Evolutionary conservation across 2,113 vertebrate species (phyloP).

Genomic region (Nipponia nippon): DNA sequence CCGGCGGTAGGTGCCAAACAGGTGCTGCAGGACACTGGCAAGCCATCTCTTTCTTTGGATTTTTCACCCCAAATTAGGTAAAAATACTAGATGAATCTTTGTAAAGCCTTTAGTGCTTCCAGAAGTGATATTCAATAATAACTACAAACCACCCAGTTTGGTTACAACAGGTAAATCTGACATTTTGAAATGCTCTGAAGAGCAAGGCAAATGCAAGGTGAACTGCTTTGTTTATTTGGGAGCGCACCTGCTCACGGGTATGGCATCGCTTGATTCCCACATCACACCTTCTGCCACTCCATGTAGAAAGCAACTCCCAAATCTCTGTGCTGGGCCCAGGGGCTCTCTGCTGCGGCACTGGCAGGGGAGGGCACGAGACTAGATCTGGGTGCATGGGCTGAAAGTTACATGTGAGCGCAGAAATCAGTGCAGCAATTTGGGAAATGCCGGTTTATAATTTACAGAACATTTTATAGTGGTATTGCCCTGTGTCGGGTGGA

Average conservation of each 20-base stretch:
- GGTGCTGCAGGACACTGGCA: neutral
- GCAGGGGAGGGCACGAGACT: neutral
- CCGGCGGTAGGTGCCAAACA: neutral
- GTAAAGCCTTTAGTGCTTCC: neutral
- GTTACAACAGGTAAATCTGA: neutral
- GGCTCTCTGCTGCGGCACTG: neutral
- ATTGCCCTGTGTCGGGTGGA: fast-evolving
- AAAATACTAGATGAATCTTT: neutral
- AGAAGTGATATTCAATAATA: neutral
- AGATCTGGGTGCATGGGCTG: fast-evolving
- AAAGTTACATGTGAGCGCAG: fast-evolving
- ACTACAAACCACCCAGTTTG: neutral
- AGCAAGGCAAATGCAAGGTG: neutral
- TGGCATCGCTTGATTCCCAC: fast-evolving
- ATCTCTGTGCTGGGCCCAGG: no score
- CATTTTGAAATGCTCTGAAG: fast-evolving
- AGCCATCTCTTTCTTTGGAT: neutral
- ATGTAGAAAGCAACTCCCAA: no score
- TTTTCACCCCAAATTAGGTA: neutral
- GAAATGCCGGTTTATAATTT: neutral
- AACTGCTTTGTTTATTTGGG: no score
- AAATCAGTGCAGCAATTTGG: neutral
- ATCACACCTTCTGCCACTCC: neutral
- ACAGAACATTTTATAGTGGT: fast-evolving
- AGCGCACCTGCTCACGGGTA: fast-evolving